A percentile compares a stretch with the other conserved stretches of the same genome.
phyloP scores from a whole-genome alignment of 1,140 invertebrate species.

The Caenorhabditis tropicalis region DNA sequence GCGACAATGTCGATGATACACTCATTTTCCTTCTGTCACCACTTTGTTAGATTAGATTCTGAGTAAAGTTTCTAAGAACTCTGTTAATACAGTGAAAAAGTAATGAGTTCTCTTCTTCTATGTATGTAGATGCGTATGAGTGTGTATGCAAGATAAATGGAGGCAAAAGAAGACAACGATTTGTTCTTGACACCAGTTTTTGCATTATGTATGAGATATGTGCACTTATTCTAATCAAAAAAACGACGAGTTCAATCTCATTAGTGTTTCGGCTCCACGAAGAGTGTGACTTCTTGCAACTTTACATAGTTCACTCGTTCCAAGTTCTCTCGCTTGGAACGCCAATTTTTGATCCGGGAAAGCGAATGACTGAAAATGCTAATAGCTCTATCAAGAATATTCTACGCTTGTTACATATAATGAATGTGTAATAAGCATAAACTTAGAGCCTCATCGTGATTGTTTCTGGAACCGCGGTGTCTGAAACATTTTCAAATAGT shows the following conservation, averaged over 20 bases:
- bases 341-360: no score
- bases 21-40: background rate
- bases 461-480: no score
- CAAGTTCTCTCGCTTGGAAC: no score
- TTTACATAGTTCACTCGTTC: background rate
- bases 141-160: background rate
- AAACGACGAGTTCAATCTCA: constrained; percentile 35
- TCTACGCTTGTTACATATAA: no score
- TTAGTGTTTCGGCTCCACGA: background rate
- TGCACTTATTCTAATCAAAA: constrained; percentile 41
- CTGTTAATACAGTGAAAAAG: background rate
- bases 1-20: constrained; percentile 33
- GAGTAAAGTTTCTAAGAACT: background rate
- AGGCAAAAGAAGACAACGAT: constrained; percentile 11
- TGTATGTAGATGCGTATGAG: background rate
- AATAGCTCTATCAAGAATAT: no score
- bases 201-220: constrained; percentile 39
- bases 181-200: constrained; percentile 30
- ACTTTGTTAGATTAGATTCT: constrained; percentile 17
- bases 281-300: constrained; percentile 13
- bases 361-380: no score
- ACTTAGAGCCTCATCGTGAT: no score
- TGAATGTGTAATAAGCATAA: no score
- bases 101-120: background rate
- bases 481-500: background rate